Conservation (phyloP, 2,113 vertebrate genomes). For the Microcebus murinus region DNA sequence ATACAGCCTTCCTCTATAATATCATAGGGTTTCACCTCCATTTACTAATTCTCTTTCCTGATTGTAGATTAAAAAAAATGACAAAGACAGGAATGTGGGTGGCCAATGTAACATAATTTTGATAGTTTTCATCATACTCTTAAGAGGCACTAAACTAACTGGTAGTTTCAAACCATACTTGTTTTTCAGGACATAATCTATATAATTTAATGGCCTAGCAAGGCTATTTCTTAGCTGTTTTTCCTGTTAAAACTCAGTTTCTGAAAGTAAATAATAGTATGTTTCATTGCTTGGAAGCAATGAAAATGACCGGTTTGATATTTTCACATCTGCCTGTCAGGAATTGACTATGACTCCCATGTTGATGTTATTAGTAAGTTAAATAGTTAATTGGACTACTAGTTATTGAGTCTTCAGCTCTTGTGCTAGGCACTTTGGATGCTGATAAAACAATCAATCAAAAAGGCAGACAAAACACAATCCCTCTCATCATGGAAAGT, state of each 20-base stretch:
- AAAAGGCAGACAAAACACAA: background rate
- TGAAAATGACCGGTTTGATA: background rate
- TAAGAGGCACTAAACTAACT: background rate
- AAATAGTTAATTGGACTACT: background rate
- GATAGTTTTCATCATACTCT: background rate
- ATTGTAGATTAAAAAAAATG: background rate
- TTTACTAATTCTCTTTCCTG: background rate
- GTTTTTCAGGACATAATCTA: background rate
- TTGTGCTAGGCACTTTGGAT: background rate
- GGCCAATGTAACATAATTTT: background rate
- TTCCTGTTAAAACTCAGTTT: background rate
- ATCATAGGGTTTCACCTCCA: background rate
- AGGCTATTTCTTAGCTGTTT: slow-evolving; percentile 17
- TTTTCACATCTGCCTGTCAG: background rate
- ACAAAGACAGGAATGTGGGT: background rate
- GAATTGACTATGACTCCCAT: background rate
- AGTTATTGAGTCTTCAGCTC: background rate
- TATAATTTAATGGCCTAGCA: background rate
- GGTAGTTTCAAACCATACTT: background rate
- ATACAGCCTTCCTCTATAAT: background rate
- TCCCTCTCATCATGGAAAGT: background rate
- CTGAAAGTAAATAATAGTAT: background rate
- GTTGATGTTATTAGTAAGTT: background rate
- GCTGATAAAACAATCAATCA: background rate
- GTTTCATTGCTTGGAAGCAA: background rate